Evolutionary conservation across 1,140 invertebrate genomes (phyloP).

Genomic region (Brachionus calyciflorus): DNA sequence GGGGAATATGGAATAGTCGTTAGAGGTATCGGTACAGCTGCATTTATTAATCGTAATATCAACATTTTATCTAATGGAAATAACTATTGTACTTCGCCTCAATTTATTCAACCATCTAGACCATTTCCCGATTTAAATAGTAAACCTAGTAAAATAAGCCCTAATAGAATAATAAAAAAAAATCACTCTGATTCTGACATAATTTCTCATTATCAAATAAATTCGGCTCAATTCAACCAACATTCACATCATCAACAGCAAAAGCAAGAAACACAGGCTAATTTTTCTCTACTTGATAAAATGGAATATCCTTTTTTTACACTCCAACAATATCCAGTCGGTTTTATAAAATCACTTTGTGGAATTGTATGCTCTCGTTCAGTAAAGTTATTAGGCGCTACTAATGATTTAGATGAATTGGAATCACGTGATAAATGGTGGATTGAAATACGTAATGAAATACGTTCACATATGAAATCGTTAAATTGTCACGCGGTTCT

Average conservation of each 20-base stretch:
- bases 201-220: too few relatives aligned
- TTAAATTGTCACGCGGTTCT: slow-evolving; percentile 88
- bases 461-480: slow-evolving; percentile 81
- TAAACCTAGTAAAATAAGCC: background rate
- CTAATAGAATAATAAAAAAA: background rate
- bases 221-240: too few relatives aligned
- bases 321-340: slow-evolving; percentile 79
- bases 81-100: slow-evolving; percentile 66
- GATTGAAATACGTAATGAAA: slow-evolving; percentile 88
- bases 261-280: background rate
- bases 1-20: slow-evolving; percentile 90
- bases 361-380: slow-evolving; percentile 71
- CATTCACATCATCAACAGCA: background rate
- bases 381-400: slow-evolving; percentile 76
- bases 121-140: slow-evolving; percentile 53
- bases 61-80: too few relatives aligned
- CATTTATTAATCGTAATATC: too few relatives aligned
- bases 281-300: background rate
- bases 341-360: slow-evolving; percentile 82
- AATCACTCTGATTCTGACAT: background rate
- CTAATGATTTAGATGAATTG: slow-evolving; percentile 75
- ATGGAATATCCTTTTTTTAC: slow-evolving; percentile 91
- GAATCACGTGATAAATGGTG: slow-evolving; percentile 89
- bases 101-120: too few relatives aligned
- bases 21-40: slow-evolving; percentile 85